Conservation (phyloP, 2,797 vertebrate species). For the Helicolenus hilgendorfi region DNA sequence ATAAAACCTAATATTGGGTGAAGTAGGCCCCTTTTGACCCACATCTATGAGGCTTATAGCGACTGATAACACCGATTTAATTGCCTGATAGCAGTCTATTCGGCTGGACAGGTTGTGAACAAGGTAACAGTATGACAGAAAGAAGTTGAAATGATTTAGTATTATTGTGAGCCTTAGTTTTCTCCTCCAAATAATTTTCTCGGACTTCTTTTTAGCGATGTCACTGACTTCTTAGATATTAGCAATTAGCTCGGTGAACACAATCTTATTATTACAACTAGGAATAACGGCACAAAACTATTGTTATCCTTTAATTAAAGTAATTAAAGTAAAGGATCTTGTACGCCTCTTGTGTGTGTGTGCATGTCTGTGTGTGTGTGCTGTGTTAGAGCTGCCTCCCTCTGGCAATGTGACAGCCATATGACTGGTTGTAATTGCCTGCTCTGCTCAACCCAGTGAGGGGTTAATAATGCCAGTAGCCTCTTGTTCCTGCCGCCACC, state of each 20-base stretch:
- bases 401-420: constrained; percentile 66
- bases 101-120: not conserved
- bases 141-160: not conserved
- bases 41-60: too few species aligned
- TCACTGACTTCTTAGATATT: not conserved
- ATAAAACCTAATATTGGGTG: too few species aligned
- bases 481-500: constrained; percentile 63
- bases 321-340: not conserved
- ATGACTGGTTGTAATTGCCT: constrained; percentile 80
- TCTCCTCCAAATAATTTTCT: not conserved
- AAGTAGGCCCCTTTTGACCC: too few species aligned
- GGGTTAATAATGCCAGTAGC: constrained; percentile 80
- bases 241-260: not conserved
- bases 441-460: constrained; percentile 64
- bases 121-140: not conserved
- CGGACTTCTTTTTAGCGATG: not conserved
- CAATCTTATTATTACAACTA: not conserved
- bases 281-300: not conserved
- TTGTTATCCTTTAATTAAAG: constrained; percentile 12
- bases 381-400: constrained; percentile 36
- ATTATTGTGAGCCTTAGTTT: not conserved
- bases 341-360: not conserved
- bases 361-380: constrained; percentile 7
- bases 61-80: too few species aligned
- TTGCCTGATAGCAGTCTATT: too few species aligned